A percentile compares a stretch with the other conserved stretches of the same genome.
Evolutionary conservation across 2,888 invertebrate species (phyloP).

Genomic region (Macaria notata): DNA sequence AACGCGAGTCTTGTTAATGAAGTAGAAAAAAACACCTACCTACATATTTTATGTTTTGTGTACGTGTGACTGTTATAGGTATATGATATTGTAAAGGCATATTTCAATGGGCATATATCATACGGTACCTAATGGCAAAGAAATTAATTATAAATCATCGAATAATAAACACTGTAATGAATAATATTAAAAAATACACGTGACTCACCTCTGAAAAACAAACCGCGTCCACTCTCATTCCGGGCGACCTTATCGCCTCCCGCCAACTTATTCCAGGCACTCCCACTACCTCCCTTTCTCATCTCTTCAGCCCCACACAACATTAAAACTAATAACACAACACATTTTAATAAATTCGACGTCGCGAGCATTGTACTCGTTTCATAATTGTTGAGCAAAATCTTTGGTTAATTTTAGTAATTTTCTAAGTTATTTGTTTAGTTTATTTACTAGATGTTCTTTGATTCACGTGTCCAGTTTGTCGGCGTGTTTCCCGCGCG

Average conservation of each 20-base stretch:
- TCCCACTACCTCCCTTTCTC: conserved; percentile 43
- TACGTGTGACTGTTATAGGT: too few relatives aligned
- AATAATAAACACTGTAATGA: too few relatives aligned
- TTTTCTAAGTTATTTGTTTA: conserved; percentile 18
- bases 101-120: too few relatives aligned
- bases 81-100: too few relatives aligned
- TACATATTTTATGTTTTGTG: too few relatives aligned
- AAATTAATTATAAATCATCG: too few relatives aligned
- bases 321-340: conserved; percentile 48
- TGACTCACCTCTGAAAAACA: conserved; percentile 52
- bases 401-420: conserved; percentile 43
- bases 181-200: not conserved
- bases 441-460: conserved; percentile 10
- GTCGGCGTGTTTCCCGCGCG: too few relatives aligned
- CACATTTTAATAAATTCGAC: conserved; percentile 48
- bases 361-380: conserved; percentile 64
- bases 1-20: too few relatives aligned
- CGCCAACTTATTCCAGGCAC: conserved; percentile 21
- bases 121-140: too few relatives aligned
- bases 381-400: conserved; percentile 56
- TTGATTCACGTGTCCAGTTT: too few relatives aligned
- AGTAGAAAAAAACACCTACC: too few relatives aligned
- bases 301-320: conserved; percentile 43
- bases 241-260: conserved; percentile 22
- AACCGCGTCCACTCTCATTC: conserved; percentile 48